Evolutionary conservation across 1,140 invertebrate species (phyloP).

Genomic region (Drosophila grimshawi): DNA sequence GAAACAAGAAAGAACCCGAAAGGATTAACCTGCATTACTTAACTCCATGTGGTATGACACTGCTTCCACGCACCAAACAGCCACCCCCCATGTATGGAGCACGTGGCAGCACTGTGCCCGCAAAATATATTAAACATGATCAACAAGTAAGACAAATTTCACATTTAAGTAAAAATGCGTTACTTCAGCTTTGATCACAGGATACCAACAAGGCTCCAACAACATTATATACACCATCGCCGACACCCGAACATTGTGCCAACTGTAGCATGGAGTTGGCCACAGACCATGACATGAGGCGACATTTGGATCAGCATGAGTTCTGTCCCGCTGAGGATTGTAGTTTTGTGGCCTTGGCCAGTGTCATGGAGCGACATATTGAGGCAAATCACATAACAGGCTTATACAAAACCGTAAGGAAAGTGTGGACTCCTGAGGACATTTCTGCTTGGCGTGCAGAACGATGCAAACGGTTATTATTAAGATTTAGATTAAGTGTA

Average conservation of each 20-base stretch:
- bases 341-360: constrained; percentile 91
- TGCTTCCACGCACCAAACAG: constrained; percentile 73
- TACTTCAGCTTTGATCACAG: background rate
- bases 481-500: background rate
- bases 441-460: constrained; percentile 93
- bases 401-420: constrained; percentile 90
- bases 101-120: constrained; percentile 79
- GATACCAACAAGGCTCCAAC: background rate
- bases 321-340: constrained; percentile 92
- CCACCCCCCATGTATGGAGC: constrained; percentile 84
- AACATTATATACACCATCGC: constrained; percentile 15
- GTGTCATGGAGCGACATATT: constrained; percentile 91
- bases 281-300: constrained; percentile 86
- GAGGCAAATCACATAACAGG: constrained; percentile 92
- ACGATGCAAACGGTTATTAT: constrained; percentile 87
- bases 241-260: constrained; percentile 87
- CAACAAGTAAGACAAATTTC: constrained; percentile 23
- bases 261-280: constrained; percentile 90
- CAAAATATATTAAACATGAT: constrained; percentile 49
- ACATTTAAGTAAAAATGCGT: background rate
- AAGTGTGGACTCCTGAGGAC: constrained; percentile 90
- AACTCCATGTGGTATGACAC: constrained; percentile 78
- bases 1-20: constrained; percentile 24
- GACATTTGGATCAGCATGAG: constrained; percentile 89
- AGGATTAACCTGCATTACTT: constrained; percentile 59